Conservation (phyloP, 2,797 vertebrate species). For the Spondyliosoma cantharus region DNA sequence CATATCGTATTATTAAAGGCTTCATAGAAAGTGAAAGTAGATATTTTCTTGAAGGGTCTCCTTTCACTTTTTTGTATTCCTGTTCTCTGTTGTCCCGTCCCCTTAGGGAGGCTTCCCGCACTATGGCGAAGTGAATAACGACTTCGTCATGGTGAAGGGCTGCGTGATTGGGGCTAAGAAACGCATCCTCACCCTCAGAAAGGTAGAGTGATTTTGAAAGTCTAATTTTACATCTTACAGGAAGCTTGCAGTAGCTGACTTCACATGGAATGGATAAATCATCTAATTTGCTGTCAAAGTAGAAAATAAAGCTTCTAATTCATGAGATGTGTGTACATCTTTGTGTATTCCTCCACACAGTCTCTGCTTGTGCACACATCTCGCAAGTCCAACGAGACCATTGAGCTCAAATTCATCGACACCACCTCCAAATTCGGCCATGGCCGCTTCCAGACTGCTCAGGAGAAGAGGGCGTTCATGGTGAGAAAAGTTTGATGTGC, state of each 20-base stretch:
- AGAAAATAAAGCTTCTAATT: neutral
- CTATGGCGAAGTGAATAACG: conserved; percentile 94
- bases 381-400: conserved; percentile 84
- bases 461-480: conserved; percentile 95
- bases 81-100: neutral
- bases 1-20: too few species aligned
- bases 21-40: neutral
- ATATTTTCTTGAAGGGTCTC: neutral
- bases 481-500: conserved; percentile 69
- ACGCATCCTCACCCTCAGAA: conserved; percentile 92
- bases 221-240: neutral
- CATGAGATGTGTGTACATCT: neutral
- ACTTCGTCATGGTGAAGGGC: conserved; percentile 95
- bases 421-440: conserved; percentile 96
- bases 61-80: neutral
- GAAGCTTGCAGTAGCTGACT: neutral
- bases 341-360: conserved; percentile 72
- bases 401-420: conserved; percentile 96
- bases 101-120: conserved; percentile 91
- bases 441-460: conserved; percentile 92
- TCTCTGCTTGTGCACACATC: conserved; percentile 89
- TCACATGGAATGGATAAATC: neutral
- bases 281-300: neutral
- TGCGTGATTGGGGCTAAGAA: conserved; percentile 92
- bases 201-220: conserved; percentile 81